Evolutionary conservation across 2,888 invertebrate genomes (phyloP).

Genomic region (Caenorhabditis becei): DNA sequence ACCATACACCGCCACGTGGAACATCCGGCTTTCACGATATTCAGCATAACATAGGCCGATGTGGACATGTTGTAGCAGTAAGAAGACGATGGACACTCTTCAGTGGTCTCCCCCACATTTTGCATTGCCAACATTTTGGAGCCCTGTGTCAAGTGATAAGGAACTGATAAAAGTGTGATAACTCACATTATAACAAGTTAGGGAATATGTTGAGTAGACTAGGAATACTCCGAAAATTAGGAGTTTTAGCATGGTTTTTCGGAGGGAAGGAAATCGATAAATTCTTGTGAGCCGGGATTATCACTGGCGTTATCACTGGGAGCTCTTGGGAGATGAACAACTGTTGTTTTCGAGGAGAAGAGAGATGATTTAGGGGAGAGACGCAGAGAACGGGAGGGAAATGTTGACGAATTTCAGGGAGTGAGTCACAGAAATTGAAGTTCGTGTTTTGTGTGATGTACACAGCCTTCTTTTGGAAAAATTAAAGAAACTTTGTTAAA

Average conservation of each 20-base stretch:
- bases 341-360: not conserved
- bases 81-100: slow-evolving; percentile 66
- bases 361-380: too few relatives aligned
- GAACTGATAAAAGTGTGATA: not conserved
- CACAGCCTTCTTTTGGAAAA: too few relatives aligned
- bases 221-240: not conserved
- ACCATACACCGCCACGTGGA: slow-evolving; percentile 78
- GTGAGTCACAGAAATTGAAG: too few relatives aligned
- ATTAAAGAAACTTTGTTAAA: too few relatives aligned
- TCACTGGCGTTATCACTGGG: not conserved
- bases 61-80: slow-evolving; percentile 74
- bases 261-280: too few relatives aligned
- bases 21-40: slow-evolving; percentile 78
- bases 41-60: slow-evolving; percentile 68
- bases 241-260: not conserved
- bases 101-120: slow-evolving; percentile 67
- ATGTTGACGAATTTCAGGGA: too few relatives aligned
- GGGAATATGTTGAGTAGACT: slow-evolving; percentile 1
- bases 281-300: too few relatives aligned
- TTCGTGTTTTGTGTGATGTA: too few relatives aligned
- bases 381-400: too few relatives aligned
- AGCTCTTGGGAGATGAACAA: not conserved
- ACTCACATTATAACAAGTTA: slow-evolving; percentile 65
- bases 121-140: slow-evolving; percentile 70
- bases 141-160: slow-evolving; percentile 55